Evolutionary conservation across 1,140 invertebrate genomes (phyloP), one percentile per base, ranked within the genome.

Genomic region (Leptopilina clavipes): DNA sequence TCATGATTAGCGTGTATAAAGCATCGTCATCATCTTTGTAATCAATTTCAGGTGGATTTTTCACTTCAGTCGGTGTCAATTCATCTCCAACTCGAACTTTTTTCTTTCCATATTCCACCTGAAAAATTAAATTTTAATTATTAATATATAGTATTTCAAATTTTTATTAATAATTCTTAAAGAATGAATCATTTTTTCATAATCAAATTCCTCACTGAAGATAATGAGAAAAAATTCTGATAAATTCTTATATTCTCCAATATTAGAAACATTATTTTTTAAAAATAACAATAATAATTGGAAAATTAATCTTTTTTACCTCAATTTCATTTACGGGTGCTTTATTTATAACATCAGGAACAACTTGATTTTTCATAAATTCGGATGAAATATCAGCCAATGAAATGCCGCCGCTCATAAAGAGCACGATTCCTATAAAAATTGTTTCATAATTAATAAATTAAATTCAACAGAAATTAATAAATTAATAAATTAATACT

Each of bases 1-100:
- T 95, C 95, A 97, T 94, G 70, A 94, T 93, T 0, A 98, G 87
- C 1, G 95, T 96, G 84, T 97, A 98, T 74, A 92, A 93, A 1
- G 89, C 82, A 71, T 90, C 84, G 0, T 88, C 71, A 18, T 95
- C 93, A 0, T 92, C 92, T 5, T 91, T 83, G 92, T 93, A 96
- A 19, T 92, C 90, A 0, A 96, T 92, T 0, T 82, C 89, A 0
- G 95, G 94, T 72, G 88, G 88, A 85, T 93, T 89, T 86, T 95
- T 94, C 0, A 95, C 94, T 83, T 94, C 92, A 0, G 93, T 95
- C 1, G 95, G 95, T 52, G 96, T 95, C 10, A 95, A 86, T 83
- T 94, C 94, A 80, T 96, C 96, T 5, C 96, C 96, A 40, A 93
- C 83, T n/a, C 94, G 25, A 0, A 65, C 88, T 1, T 94, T 93